Percentiles rank a stretch among this genome's conserved stretches.
Evolutionary conservation across 2,113 vertebrate genomes (phyloP).

Genomic region (Oncorhynchus tshawytscha): DNA sequence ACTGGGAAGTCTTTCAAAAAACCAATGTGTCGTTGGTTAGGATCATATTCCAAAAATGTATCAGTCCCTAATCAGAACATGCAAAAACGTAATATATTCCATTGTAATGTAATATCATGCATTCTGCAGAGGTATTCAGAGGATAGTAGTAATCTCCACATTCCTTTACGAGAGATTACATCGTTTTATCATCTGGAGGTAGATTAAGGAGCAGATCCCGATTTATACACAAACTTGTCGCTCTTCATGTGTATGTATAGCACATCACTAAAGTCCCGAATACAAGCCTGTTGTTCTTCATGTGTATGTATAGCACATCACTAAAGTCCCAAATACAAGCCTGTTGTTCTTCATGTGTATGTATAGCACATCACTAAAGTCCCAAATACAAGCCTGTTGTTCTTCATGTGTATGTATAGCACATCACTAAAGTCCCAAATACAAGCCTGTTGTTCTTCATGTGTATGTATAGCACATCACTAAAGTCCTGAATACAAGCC

Average conservation of each 20-base stretch:
- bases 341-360: not conserved
- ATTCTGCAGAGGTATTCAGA: slow-evolving; percentile 49
- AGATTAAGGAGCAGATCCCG: slow-evolving; percentile 53
- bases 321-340: not conserved
- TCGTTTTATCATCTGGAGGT: slow-evolving; percentile 50
- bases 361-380: not conserved
- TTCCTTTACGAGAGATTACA: slow-evolving; percentile 60
- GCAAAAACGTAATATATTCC: not conserved
- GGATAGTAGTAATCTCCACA: slow-evolving; percentile 62
- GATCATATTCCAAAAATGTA: not conserved
- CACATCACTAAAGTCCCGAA: no score
- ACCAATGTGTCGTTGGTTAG: not conserved
- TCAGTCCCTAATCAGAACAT: not conserved
- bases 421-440: no score
- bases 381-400: not conserved
- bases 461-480: no score
- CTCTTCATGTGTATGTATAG: not conserved
- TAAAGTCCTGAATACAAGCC: no score
- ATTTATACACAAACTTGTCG: slow-evolving; percentile 51
- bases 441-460: no score
- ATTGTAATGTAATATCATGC: slow-evolving; percentile 4
- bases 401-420: no score
- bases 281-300: slow-evolving; percentile 31
- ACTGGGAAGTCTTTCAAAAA: not conserved
- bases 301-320: not conserved